Evolutionary conservation across 2,797 vertebrate species (phyloP).

Genomic region (Acipenser oxyrinchus): DNA sequence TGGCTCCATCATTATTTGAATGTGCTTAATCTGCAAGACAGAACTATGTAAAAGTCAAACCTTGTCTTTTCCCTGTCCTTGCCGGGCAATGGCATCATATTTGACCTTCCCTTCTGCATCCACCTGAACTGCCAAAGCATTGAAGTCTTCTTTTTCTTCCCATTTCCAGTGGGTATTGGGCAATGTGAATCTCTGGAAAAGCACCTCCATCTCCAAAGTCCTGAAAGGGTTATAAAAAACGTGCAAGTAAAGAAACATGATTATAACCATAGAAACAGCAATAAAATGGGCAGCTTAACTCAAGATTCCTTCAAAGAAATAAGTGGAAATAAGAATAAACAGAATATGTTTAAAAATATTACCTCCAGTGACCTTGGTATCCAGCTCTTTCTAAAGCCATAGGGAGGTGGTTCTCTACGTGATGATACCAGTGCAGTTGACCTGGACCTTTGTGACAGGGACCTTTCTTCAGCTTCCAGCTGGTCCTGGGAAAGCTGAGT

Average conservation of each 20-base stretch:
- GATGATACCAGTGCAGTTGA: conserved; percentile 84
- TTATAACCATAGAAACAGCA: background rate
- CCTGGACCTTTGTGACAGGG: conserved; percentile 74
- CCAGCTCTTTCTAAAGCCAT: conserved; percentile 85
- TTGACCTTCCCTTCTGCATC: conserved; percentile 96
- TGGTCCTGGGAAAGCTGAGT: conserved; percentile 97
- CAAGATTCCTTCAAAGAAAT: too few relatives aligned
- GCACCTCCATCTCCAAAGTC: conserved; percentile 97
- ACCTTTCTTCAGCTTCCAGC: conserved; percentile 84
- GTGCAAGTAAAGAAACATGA: background rate
- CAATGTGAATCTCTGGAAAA: conserved; percentile 93
- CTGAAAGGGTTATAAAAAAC: conserved; percentile 41
- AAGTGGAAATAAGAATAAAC: too few relatives aligned
- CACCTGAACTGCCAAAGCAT: conserved; percentile 90
- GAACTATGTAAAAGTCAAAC: conserved; percentile 37
- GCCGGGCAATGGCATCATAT: conserved; percentile 89
- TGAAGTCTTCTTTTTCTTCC: conserved; percentile 89
- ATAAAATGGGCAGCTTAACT: background rate
- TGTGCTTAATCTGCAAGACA: background rate
- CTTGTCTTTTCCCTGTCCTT: conserved; percentile 93
- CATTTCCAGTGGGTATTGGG: conserved; percentile 95
- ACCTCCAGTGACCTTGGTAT: conserved; percentile 83
- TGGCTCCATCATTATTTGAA: background rate
- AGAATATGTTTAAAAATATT: conserved; percentile 4
- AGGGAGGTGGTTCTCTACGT: conserved; percentile 79